Percentiles rank a stretch among this genome's conserved stretches.
These are phyloP conservation scores for Megastigmus dorsalis DNA, from an alignment of 2,888 invertebrate genomes.

Conservation along the genomic window DNA sequence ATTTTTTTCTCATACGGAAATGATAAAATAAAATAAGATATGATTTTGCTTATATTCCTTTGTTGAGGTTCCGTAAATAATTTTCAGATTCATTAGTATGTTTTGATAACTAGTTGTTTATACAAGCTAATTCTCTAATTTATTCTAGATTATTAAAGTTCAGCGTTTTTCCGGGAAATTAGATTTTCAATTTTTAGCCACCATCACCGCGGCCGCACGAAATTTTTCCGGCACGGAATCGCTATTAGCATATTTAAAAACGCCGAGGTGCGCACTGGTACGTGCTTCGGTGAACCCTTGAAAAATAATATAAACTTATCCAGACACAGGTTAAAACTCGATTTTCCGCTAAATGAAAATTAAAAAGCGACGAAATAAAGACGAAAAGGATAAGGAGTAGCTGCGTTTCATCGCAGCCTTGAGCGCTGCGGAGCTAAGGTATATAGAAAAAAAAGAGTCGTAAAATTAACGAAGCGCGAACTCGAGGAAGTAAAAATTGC, in stretches of 20 bases:
- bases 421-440: no score
- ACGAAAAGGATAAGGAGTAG: no score
- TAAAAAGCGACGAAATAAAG: not conserved
- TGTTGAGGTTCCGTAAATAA: no score
- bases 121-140: not conserved
- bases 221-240: not conserved
- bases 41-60: no score
- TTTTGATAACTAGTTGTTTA: no score
- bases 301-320: not conserved
- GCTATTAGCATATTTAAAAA: constrained; percentile 18
- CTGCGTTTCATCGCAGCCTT: no score
- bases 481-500: constrained; percentile 7
- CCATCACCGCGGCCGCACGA: not conserved
- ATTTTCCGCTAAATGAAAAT: not conserved
- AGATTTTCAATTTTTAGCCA: not conserved
- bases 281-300: not conserved
- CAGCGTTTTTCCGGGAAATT: not conserved
- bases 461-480: constrained; percentile 23
- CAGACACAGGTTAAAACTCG: not conserved
- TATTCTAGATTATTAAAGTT: not conserved
- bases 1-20: no score
- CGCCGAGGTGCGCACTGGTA: not conserved
- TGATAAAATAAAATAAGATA: no score
- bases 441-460: constrained; percentile 17
- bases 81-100: no score